Evolutionary conservation across 2,113 vertebrate genomes (phyloP).

Genomic region (Eublepharis macularius): DNA sequence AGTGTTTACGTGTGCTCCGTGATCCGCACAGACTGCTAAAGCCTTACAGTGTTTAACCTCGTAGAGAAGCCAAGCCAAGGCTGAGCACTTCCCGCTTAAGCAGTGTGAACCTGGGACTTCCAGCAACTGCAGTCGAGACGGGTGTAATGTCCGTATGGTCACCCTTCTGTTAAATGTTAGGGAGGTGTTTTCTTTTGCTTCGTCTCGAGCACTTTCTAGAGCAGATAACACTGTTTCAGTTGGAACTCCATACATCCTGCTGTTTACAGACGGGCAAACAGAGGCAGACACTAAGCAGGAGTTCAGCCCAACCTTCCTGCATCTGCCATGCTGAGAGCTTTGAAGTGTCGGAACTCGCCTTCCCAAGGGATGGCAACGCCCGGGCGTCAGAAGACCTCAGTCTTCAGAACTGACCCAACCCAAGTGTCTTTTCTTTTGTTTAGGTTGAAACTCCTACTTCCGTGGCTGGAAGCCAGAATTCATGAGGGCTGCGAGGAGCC

Average conservation of each 20-base stretch:
- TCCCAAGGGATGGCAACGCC: not conserved
- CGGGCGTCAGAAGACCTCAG: no score
- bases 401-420: no score
- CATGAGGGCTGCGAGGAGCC: conserved; percentile 97
- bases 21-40: not conserved
- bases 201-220: not conserved
- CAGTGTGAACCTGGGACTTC: not conserved
- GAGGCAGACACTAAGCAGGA: no score
- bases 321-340: no score
- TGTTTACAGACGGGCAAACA: not conserved
- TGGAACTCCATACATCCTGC: not conserved
- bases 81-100: no score
- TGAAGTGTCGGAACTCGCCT: not conserved
- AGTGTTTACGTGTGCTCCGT: not conserved
- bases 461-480: conserved; percentile 97
- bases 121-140: not conserved
- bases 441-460: conserved; percentile 94
- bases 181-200: not conserved
- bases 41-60: not conserved
- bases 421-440: not conserved
- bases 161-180: not conserved
- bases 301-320: not conserved
- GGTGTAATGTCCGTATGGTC: not conserved
- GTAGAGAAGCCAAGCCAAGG: not conserved
- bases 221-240: not conserved